Percentiles rank a stretch among this genome's conserved stretches.
These are phyloP conservation scores for Xenentodon cancila DNA, from an alignment of 2,797 vertebrate species.

Conservation along the genomic window DNA sequence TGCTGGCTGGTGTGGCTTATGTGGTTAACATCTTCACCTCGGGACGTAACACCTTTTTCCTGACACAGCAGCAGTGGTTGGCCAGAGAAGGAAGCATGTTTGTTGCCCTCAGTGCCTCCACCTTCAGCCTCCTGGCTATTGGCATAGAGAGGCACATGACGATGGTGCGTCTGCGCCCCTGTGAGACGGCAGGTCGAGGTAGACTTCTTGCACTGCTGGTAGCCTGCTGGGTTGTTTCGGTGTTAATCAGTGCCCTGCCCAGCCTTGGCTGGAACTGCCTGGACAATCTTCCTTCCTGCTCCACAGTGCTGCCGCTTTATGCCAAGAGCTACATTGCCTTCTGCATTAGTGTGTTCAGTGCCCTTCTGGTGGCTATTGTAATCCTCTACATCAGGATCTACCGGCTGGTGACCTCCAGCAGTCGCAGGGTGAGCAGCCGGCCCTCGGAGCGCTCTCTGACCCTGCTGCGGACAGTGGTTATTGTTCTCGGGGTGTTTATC, in stretches of 20 bases:
- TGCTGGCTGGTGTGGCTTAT: conserved; percentile 84
- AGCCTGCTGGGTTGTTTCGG: conserved; percentile 82
- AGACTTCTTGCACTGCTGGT: conserved; percentile 78
- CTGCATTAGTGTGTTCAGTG: conserved; percentile 82
- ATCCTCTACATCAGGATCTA: conserved; percentile 86
- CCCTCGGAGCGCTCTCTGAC: conserved; percentile 83
- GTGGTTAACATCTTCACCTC: conserved; percentile 85
- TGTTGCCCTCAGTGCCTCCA: conserved; percentile 84
- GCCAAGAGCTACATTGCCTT: conserved; percentile 84
- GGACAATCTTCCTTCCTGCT: conserved; percentile 68
- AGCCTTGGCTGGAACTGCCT: conserved; percentile 86
- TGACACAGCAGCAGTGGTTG: conserved; percentile 81
- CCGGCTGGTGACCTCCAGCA: conserved; percentile 82
- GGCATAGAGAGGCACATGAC: conserved; percentile 86
- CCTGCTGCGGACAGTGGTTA: conserved; percentile 82
- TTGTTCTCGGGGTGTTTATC: conserved; percentile 84
- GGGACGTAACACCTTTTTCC: conserved; percentile 77
- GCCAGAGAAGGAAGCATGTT: conserved; percentile 86
- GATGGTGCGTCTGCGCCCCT: conserved; percentile 83
- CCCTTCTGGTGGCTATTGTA: conserved; percentile 80
- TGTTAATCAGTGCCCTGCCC: conserved; percentile 80
- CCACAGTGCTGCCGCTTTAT: conserved; percentile 83
- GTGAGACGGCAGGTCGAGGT: conserved; percentile 78
- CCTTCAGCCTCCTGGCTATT: conserved; percentile 85
- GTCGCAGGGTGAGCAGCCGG: conserved; percentile 78